Conservation (phyloP, 37 sponge, comb jelly and placozoan species). For the Haliclona indistincta region DNA sequence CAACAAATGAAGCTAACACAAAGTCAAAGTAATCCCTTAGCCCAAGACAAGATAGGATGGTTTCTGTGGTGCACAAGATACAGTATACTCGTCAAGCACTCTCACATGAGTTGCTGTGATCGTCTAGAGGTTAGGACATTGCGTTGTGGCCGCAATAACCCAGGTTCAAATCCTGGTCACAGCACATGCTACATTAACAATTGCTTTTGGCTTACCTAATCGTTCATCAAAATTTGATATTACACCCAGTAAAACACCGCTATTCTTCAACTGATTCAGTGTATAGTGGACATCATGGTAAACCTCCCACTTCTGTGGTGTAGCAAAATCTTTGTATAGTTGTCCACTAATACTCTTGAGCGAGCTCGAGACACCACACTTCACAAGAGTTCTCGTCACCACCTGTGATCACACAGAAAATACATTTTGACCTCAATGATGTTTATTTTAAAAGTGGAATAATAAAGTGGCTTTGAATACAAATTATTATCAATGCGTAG, state of each 20-base stretch:
- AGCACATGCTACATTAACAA: not conserved
- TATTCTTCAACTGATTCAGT: slow-evolving; percentile 8
- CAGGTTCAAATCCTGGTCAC: too few species aligned
- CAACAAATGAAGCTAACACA: slow-evolving; percentile 29
- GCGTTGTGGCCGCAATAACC: too few species aligned
- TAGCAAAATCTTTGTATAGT: slow-evolving; percentile 27
- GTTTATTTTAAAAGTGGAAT: not conserved
- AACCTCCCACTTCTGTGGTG: slow-evolving; percentile 21
- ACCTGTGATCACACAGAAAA: too few species aligned
- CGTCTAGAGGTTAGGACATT: too few species aligned
- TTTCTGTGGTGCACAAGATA: slow-evolving; percentile 1
- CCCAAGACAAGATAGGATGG: slow-evolving; percentile 16
- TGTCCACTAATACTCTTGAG: not conserved
- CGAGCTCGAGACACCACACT: not conserved
- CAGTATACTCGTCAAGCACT: too few species aligned
- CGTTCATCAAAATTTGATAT: slow-evolving; percentile 64
- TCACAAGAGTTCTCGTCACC: not conserved
- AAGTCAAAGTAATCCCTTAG: slow-evolving; percentile 41
- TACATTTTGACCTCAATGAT: too few species aligned
- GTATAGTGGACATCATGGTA: slow-evolving; percentile 29
- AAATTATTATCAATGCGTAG: not conserved
- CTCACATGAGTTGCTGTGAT: too few species aligned
- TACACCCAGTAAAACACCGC: slow-evolving; percentile 19
- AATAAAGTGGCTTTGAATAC: not conserved
- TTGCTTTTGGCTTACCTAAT: slow-evolving; percentile 9